Evolutionary conservation across 2,888 invertebrate genomes (phyloP), one percentile per base, ranked within the genome.

Genomic region (Nymphalis polychloros): DNA sequence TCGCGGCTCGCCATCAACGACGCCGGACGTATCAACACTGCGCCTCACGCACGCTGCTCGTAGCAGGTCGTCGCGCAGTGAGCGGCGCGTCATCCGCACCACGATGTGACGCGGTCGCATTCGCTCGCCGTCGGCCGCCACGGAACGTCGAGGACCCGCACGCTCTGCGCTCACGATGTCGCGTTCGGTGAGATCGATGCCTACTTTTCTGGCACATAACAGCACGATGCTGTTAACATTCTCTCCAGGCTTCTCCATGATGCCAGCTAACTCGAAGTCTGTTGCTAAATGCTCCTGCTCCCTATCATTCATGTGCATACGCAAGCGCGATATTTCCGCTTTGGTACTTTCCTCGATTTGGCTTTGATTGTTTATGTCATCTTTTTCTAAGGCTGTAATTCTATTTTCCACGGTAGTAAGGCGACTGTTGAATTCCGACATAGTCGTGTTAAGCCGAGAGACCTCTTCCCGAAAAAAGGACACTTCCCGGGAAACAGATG

Each of bases 1-100:
- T 23, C 23, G 23, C 23, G 23, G 31, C 17, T 23, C 57, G 10
- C 16, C n/a, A 17, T 31, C 31, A 13, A 57, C 16, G 27, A n/a
- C 8, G 57, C 31, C 57, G 16, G 31, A 35, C 13, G 31, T 31
- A 35, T 23, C 23, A 5, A 48, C 57, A 17, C n/a, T 35, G 57
- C 57, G 57, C 57, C 57, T 17, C 16, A 68, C 52, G 13, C 59
- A 59, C 17, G 63, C 67, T 16, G 63, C 67, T 23, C 52, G 50
- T 1, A 67, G 52, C 8, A 67, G 16, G 7, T 50, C n/a, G 41
- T 63, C 59, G 27, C 59, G 63, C 46, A 63, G 10, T 31, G 63
- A 35, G 27, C 63, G 63, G 52, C 62, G 55, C 8, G 31, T 35
- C 57, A 48, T 6, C 48, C 48, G 23, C 23, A 57, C 57, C 8